Conservation (phyloP, 2,797 vertebrate genomes). For the Sebastes aleutianus region DNA sequence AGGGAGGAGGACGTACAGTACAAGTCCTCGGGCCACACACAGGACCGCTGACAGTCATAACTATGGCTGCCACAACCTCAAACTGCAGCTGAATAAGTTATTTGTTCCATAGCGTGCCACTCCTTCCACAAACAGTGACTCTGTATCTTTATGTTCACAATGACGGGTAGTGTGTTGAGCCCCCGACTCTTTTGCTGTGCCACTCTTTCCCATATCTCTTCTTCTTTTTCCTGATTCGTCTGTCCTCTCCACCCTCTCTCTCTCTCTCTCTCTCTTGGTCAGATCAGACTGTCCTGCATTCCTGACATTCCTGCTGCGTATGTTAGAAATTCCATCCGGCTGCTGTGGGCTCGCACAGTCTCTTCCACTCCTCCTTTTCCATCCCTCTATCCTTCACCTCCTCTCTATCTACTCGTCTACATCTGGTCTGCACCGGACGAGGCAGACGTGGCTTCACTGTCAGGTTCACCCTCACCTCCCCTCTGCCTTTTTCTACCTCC, state of each 20-base stretch:
- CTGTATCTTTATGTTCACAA: conserved; percentile 50
- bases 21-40: conserved; percentile 44
- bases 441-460: conserved; percentile 28
- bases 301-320: conserved; percentile 89
- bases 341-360: conserved; percentile 66
- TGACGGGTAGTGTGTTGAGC: conserved; percentile 44
- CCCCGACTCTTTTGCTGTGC: conserved; percentile 23
- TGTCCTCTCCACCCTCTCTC: conserved; percentile 48
- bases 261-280: conserved; percentile 51
- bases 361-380: conserved; percentile 64
- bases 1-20: conserved; percentile 36
- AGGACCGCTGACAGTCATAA: conserved; percentile 16
- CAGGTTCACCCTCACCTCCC: conserved; percentile 41
- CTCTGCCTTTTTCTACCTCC: neutral
- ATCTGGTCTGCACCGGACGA: conserved; percentile 50
- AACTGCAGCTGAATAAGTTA: conserved; percentile 46
- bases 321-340: conserved; percentile 91
- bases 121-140: conserved; percentile 57
- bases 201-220: conserved; percentile 22
- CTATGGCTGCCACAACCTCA: conserved; percentile 24
- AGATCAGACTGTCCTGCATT: conserved; percentile 88
- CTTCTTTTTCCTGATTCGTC: conserved; percentile 36
- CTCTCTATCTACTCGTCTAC: conserved; percentile 23
- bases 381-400: conserved; percentile 49
- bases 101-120: conserved; percentile 58